phyloP scores from a whole-genome alignment of 2,113 vertebrate species.

The Gavialis gangeticus region DNA sequence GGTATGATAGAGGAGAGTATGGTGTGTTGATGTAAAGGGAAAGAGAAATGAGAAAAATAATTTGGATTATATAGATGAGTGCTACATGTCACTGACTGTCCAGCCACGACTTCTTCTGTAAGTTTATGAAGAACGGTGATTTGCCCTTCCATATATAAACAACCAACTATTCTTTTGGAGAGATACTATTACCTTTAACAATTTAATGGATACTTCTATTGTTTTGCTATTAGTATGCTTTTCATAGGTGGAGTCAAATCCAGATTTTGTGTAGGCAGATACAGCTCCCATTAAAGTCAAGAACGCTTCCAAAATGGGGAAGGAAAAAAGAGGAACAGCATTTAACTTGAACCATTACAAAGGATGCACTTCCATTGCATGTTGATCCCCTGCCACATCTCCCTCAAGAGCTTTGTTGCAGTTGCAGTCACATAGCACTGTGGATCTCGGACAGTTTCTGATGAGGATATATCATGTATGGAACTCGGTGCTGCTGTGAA shows the following conservation, averaged over 20 bases:
- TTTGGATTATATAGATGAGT: neutral
- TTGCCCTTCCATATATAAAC: neutral
- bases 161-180: constrained; percentile 23
- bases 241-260: neutral
- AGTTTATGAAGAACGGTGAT: neutral
- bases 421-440: neutral
- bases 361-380: neutral
- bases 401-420: neutral
- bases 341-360: neutral
- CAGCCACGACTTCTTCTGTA: constrained; percentile 42
- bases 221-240: constrained; percentile 27
- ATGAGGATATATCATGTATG: neutral
- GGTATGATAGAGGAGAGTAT: neutral
- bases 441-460: neutral
- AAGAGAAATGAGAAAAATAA: neutral
- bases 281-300: neutral
- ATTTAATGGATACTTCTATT: neutral
- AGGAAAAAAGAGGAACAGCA: neutral
- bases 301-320: neutral
- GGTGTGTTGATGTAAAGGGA: neutral
- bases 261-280: neutral
- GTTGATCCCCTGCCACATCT: neutral
- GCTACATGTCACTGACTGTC: constrained; percentile 17
- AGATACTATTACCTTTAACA: neutral
- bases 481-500: neutral